Base-by-base conservation (phyloP, 2,113 vertebrate species). In the Oriolus oriolus region DNA sequence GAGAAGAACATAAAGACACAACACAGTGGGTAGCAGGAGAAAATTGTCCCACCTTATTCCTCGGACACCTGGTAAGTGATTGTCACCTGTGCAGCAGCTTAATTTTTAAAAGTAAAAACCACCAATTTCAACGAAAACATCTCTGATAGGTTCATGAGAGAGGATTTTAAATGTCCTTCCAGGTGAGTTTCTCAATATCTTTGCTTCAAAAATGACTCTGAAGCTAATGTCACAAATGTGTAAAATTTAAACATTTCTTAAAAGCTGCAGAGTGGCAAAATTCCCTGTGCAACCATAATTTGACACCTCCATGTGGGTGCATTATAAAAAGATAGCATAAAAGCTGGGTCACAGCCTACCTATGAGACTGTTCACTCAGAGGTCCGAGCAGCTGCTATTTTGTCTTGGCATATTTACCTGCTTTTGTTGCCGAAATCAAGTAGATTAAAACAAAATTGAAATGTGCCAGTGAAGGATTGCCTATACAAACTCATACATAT, bases 1-100 rank as follows among this genome's bases (percentile, higher is more conserved):
- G 18, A 73, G 35, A 86, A 69, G 30, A 52, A 47, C 13, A 18
- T 17, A 27, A 86, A 76, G 60, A 63, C 14, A 71, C 35, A 74
- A 41, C 6, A 19, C 0, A 31, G 16, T 8, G 16, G 0, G 26
- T 3, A 16, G 9, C 2, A 41, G 10, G 2, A 87, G 30, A 64
- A 59, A 89, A 73, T 9, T 6, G 2, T 30, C 77, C 44, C 59
- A 47, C 16, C 23, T 73, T 64, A 56, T 27, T 68, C 42, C 57
- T 89, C 39, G 42, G 49, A 80, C 7, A 27, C 28, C 23, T 45
- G 23, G 3, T 37, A 77, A 74, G 15, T 21, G 27, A 79, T 53
- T 3, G 1, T 20, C n/a, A 61, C 9, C 31, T 70, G 18, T 57
- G 27, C 24, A 56, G 42, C 8, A 61, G n/a, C 37, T 65, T 49